These are phyloP conservation scores for Aphis craccivora DNA, from an alignment of 1,140 invertebrate species.

Conservation along the genomic window DNA sequence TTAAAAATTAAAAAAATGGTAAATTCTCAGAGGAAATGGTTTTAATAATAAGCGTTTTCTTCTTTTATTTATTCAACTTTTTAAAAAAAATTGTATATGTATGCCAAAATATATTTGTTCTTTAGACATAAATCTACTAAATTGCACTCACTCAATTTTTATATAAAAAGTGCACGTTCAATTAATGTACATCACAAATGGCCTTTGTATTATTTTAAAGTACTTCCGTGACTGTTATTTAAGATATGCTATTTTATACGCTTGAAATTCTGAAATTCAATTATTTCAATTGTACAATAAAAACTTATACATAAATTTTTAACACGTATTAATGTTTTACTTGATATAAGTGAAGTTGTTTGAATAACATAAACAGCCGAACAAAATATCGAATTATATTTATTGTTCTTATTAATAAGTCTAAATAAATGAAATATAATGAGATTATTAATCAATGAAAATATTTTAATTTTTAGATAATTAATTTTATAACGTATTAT, in stretches of 20 bases:
- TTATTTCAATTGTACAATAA: neutral
- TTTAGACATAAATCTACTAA: neutral
- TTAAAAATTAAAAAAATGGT: neutral
- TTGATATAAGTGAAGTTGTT: neutral
- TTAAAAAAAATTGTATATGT: neutral
- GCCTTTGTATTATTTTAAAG: neutral
- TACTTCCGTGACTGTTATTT: neutral
- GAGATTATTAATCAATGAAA: neutral
- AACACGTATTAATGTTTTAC: neutral
- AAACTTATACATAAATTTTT: neutral
- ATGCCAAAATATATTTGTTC: neutral
- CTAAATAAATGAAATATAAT: neutral
- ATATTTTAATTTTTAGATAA: neutral
- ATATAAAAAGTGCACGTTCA: neutral
- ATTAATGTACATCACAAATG: neutral
- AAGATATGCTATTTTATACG: neutral
- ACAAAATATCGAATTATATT: neutral
- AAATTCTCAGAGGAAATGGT: neutral
- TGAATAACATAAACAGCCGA: neutral
- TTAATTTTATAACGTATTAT: neutral
- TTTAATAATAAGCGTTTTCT: neutral
- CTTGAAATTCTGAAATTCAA: neutral
- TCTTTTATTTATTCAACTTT: neutral
- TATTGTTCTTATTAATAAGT: neutral
- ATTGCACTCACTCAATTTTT: conserved; percentile 3